phyloP scores from a whole-genome alignment of 2,113 vertebrate species.

The Argyrosomus japonicus region DNA sequence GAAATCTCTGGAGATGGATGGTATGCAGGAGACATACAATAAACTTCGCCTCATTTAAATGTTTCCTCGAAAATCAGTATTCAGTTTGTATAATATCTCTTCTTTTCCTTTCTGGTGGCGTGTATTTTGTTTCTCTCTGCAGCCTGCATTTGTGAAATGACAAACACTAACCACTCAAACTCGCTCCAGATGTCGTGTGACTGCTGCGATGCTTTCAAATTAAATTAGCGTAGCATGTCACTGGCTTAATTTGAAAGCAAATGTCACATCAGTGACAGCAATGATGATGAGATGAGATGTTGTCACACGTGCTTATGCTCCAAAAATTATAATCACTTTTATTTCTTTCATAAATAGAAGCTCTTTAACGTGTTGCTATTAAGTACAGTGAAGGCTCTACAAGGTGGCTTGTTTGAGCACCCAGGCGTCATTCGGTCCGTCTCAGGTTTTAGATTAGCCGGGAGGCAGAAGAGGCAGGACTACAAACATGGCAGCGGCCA shows the following conservation, averaged over 20 bases:
- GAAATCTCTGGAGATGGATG: no score
- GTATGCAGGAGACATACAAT: not conserved
- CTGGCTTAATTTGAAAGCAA: slow-evolving; percentile 6
- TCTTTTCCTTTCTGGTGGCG: not conserved
- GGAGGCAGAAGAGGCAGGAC: no score
- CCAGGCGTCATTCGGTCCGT: no score
- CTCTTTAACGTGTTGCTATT: not conserved
- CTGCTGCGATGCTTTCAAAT: slow-evolving; percentile 14
- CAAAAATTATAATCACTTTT: not conserved
- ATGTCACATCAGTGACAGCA: slow-evolving; percentile 7
- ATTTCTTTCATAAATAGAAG: not conserved
- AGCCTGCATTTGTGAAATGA: not conserved
- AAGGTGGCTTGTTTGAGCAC: no score
- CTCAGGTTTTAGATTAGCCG: no score
- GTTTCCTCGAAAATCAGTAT: no score
- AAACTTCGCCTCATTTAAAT: no score
- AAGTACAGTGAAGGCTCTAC: not conserved
- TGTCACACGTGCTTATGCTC: not conserved
- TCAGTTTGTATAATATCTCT: not conserved
- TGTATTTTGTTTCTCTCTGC: not conserved
- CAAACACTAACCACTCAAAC: not conserved
- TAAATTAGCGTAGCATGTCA: slow-evolving; percentile 6
- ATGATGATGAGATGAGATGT: not conserved
- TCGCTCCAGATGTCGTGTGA: slow-evolving; percentile 29
- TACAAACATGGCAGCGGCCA: no score